Conservation (phyloP, 2,888 invertebrate genomes). For the Pterostichus madidus region DNA sequence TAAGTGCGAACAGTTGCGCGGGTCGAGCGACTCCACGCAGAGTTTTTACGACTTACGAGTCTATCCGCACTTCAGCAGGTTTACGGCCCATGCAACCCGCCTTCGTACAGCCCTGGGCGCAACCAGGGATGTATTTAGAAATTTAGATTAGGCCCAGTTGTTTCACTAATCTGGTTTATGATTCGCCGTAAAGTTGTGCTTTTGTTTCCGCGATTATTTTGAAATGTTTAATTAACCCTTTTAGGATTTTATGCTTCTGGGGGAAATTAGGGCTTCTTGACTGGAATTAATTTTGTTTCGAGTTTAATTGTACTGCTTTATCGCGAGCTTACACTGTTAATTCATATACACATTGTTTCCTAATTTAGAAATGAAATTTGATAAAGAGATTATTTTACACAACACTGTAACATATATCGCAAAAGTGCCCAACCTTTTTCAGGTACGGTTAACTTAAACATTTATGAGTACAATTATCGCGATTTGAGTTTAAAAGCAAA, state of each 20-base stretch:
- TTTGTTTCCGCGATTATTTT: conserved; percentile 60
- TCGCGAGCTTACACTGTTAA: conserved; percentile 2
- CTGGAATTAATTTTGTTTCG: conserved; percentile 38
- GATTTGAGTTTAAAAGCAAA: neutral
- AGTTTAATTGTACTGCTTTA: conserved; percentile 15
- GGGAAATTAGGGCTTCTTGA: conserved; percentile 5
- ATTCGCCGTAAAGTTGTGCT: conserved; percentile 49
- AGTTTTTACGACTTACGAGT: conserved; percentile 39
- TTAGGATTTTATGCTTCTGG: conserved; percentile 37
- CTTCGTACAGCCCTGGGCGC: neutral
- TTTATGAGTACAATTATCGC: neutral
- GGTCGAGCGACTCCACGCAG: neutral
- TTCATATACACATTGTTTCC: conserved; percentile 9
- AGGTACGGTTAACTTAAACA: neutral
- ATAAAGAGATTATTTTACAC: neutral
- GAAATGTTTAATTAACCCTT: conserved; percentile 58
- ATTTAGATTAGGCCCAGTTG: conserved; percentile 61
- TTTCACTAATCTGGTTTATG: conserved; percentile 58
- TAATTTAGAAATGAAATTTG: conserved; percentile 26
- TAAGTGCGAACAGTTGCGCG: conserved; percentile 12
- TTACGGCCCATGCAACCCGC: conserved; percentile 37
- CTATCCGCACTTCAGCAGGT: conserved; percentile 10
- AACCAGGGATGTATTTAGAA: conserved; percentile 55
- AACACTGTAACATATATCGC: neutral
- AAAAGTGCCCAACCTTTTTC: too few species aligned